phyloP scores from a whole-genome alignment of 2,797 vertebrate genomes.

The Amblyraja radiata region DNA sequence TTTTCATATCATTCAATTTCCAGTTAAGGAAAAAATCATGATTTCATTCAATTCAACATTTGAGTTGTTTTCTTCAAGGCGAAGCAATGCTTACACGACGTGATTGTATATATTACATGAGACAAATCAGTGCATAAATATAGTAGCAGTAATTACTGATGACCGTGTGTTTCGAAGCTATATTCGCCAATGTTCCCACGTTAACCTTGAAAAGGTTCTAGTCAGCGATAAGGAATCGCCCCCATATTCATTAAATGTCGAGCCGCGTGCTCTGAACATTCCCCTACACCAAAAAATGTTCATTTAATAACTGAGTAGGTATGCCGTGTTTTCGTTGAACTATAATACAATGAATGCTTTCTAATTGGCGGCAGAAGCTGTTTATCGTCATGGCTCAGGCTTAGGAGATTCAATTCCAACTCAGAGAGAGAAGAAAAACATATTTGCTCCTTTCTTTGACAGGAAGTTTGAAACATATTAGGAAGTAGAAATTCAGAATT shows the following conservation, averaged over 20 bases:
- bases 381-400: background rate
- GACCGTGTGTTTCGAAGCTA: background rate
- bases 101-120: background rate
- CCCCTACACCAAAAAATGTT: background rate
- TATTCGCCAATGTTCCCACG: background rate
- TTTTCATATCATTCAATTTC: background rate
- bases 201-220: constrained; percentile 11
- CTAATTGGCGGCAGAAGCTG: background rate
- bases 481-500: too few relatives aligned
- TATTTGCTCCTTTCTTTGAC: background rate
- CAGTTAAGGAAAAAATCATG: background rate
- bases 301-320: background rate
- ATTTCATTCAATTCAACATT: background rate
- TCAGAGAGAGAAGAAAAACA: background rate
- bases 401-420: background rate
- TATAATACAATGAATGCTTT: background rate
- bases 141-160: background rate
- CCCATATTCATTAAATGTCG: background rate
- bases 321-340: background rate
- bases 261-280: background rate
- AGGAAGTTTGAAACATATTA: background rate
- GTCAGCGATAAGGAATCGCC: background rate
- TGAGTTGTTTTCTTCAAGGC: background rate
- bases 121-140: background rate
- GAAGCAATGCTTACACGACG: background rate